A percentile compares a stretch with the other conserved stretches of the same genome.
Evolutionary conservation across 2,113 vertebrate species (phyloP).

Genomic region (Struthio camelus): DNA sequence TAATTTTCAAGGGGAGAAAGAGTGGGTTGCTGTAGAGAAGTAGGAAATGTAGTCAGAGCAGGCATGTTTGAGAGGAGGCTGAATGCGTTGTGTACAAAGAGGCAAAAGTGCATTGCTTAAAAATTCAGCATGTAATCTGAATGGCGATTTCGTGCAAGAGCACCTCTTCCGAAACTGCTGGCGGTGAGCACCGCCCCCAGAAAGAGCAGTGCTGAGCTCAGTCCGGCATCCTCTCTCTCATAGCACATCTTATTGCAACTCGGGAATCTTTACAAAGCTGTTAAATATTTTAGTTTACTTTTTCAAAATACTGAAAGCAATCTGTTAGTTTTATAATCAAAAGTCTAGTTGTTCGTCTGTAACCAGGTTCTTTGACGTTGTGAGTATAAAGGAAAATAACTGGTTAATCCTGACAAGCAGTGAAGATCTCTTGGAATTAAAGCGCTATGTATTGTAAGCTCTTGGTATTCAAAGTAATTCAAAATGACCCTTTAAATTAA

Average conservation of each 20-base stretch:
- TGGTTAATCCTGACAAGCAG: neutral
- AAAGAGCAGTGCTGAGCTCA: neutral
- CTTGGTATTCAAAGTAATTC: neutral
- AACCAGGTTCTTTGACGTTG: neutral
- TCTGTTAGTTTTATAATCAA: neutral
- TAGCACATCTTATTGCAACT: neutral
- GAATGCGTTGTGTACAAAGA: neutral
- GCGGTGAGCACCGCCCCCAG: neutral
- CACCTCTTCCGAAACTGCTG: neutral
- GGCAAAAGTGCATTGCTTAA: neutral
- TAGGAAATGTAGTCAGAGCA: neutral
- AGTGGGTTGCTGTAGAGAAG: neutral
- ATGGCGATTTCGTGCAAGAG: neutral
- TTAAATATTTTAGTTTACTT: neutral
- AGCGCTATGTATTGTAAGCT: neutral
- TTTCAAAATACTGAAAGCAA: neutral
- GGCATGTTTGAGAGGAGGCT: neutral
- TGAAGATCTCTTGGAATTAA: neutral
- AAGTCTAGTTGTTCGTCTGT: neutral
- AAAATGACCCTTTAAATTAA: conserved; percentile 8
- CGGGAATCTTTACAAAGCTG: neutral
- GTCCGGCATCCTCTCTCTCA: neutral
- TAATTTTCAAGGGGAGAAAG: neutral
- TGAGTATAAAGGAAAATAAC: neutral
- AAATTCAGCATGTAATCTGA: neutral